Conservation (phyloP, 2,113 vertebrate species). For the Psettodes erumei region DNA sequence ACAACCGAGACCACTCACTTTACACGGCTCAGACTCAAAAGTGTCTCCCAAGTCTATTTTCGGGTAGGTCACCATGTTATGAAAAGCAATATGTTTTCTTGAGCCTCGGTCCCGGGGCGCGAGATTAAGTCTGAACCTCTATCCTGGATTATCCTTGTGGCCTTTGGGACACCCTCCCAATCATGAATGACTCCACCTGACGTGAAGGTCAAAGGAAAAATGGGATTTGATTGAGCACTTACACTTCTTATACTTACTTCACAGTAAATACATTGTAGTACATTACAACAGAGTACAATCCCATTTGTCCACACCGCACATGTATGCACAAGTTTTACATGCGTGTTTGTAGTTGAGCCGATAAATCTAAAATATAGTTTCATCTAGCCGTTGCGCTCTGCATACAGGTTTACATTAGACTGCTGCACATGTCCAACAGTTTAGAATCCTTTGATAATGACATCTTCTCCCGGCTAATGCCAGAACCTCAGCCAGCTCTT, state of each 20-base stretch:
- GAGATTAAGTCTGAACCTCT: constrained; percentile 67
- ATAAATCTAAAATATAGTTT: background rate
- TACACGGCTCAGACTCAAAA: background rate
- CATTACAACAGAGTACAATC: background rate
- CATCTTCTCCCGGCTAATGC: background rate
- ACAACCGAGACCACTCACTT: constrained; percentile 20
- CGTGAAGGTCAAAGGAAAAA: constrained; percentile 65
- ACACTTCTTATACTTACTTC: constrained; percentile 5
- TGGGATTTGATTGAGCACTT: constrained; percentile 37
- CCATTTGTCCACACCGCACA: background rate
- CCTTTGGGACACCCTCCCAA: constrained; percentile 58
- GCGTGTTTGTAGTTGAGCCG: background rate
- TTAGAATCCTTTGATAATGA: constrained; percentile 5
- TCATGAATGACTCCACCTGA: constrained; percentile 62
- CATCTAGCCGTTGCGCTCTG: background rate
- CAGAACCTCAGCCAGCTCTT: constrained; percentile 12
- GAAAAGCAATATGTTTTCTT: constrained; percentile 58
- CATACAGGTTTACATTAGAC: background rate
- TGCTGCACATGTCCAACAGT: background rate
- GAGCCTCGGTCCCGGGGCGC: constrained; percentile 58
- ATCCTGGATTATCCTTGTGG: constrained; percentile 73
- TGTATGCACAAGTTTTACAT: background rate
- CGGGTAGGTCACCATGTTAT: constrained; percentile 42
- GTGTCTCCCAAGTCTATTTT: constrained; percentile 38
- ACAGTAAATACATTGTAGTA: background rate